Evolutionary conservation across 2,888 invertebrate species (phyloP), one percentile per base, ranked within the genome.

Genomic region (Hecatera dysodea): DNA sequence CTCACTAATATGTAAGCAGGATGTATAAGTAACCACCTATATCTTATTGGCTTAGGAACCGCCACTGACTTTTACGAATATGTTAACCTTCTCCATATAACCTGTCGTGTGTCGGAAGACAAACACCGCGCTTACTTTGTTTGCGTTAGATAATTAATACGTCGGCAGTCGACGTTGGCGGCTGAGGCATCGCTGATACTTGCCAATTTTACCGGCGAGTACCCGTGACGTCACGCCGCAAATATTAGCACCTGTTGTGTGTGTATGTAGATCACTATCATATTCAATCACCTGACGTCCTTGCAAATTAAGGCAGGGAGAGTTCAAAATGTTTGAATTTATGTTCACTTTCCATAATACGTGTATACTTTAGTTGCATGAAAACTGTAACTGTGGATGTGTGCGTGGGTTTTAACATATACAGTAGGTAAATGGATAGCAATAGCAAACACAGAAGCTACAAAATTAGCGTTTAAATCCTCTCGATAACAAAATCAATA

Each of bases 121-220:
- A 80, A 86, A 73, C 75, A 85, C 78, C 82, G 85, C 84, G 84
- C 84, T 80, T 84, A 85, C 86, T 86, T 86, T 90, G 90, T 92
- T 92, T 90, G 88, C 82, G 69, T 83, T 85, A 85, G 87, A 89
- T 92, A 92, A 91, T 92, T 91, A 92, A 90, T 87, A 87, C 83
- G 86, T 87, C 83, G 84, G 53, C 78, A 22, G 65, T 60, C 53
- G 72, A n/a, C 61, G 53, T 79, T 53, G 33, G 63, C 17, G 57
- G 50, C 64, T 57, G 62, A 70, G 78, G 64, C 63, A 46, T 52
- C 61, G 44, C 78, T 70, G 65, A 70, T 81, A 62, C 65, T 59
- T 52, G 62, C 53, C 56, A 33, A 77, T 77, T 52, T 59, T 33
- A 78, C 62, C 71, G 42, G 52, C 61, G 36, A 33, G 55, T 48